Evolutionary conservation across 2,888 invertebrate genomes (phyloP).

Genomic region (Clusia tigrina): DNA sequence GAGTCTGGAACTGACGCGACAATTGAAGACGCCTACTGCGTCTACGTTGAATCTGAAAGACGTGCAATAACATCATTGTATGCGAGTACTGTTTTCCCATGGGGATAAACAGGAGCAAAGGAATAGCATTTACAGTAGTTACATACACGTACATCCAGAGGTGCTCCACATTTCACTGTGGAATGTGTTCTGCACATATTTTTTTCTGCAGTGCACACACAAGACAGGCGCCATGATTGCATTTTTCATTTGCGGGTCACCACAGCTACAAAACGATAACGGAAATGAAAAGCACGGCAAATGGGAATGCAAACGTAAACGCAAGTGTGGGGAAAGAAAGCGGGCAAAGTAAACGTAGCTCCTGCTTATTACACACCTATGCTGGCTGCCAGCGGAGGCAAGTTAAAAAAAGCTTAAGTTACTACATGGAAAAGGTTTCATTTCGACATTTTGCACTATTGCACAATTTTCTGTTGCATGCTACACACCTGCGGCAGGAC

Average conservation of each 20-base stretch:
- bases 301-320: background rate
- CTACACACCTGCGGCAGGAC: no score
- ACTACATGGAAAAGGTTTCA: slow-evolving; percentile 4
- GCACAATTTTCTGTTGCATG: background rate
- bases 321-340: background rate
- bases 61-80: no score
- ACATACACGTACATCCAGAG: no score
- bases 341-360: background rate
- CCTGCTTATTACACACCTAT: background rate
- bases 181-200: no score
- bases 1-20: no score
- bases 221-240: slow-evolving; percentile 11
- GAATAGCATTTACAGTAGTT: no score
- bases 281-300: slow-evolving; percentile 9
- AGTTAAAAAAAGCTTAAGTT: background rate
- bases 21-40: no score
- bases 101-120: no score
- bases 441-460: slow-evolving; percentile 6
- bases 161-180: no score
- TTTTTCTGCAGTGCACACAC: background rate
- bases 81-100: no score
- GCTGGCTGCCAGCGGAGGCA: background rate
- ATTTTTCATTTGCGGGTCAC: slow-evolving; percentile 11
- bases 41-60: no score
- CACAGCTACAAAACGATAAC: slow-evolving; percentile 9